These are phyloP conservation scores for Centropristis striata DNA, from an alignment of 2,113 vertebrate genomes.

Conservation along the genomic window DNA sequence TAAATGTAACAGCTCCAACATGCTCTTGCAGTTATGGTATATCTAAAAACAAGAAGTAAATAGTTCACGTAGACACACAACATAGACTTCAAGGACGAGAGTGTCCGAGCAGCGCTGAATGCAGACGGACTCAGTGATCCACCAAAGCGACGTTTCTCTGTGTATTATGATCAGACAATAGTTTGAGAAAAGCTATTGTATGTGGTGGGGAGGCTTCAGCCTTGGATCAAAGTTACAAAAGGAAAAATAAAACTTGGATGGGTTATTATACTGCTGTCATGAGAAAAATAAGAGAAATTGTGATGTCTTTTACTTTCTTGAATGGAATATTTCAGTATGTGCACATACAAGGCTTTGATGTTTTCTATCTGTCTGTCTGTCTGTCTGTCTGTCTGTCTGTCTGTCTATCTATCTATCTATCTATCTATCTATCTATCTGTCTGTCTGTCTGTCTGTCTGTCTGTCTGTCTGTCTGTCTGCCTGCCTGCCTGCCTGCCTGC, in stretches of 20 bases:
- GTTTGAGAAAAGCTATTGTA: slow-evolving; percentile 39
- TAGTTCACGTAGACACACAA: neutral
- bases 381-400: neutral
- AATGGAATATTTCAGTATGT: neutral
- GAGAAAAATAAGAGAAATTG: slow-evolving; percentile 34
- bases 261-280: slow-evolving; percentile 54
- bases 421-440: too few relatives aligned
- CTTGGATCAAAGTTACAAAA: slow-evolving; percentile 56
- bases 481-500: too few relatives aligned
- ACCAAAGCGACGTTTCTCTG: slow-evolving; percentile 25
- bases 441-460: too few relatives aligned
- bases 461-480: too few relatives aligned
- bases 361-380: neutral
- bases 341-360: slow-evolving; percentile 22
- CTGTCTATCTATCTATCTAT: neutral
- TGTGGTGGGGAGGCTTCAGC: slow-evolving; percentile 48
- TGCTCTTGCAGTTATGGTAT: neutral
- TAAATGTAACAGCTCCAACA: neutral
- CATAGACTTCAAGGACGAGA: too few relatives aligned
- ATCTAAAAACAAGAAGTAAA: neutral
- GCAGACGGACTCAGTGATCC: slow-evolving; percentile 47
- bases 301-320: slow-evolving; percentile 27
- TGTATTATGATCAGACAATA: slow-evolving; percentile 53
- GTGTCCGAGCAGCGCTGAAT: slow-evolving; percentile 4
- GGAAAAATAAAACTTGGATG: slow-evolving; percentile 40